A percentile compares a stretch with the other conserved stretches of the same genome.
These are phyloP conservation scores for Protobothrops mucrosquamatus DNA, from an alignment of 2,113 vertebrate genomes.

Conservation along the genomic window DNA sequence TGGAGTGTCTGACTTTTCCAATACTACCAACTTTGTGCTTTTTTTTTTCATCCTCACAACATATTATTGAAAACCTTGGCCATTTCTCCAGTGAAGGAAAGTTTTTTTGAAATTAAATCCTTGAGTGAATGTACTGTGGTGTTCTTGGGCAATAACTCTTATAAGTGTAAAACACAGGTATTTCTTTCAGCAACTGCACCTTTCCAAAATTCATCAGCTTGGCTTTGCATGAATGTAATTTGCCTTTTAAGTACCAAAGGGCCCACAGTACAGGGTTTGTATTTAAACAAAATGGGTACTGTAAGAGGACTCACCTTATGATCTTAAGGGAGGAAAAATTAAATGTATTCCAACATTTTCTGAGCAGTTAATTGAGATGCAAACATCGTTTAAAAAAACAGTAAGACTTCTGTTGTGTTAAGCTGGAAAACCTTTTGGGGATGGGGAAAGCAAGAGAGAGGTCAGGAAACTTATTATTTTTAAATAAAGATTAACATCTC, in stretches of 20 bases:
- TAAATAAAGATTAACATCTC: constrained; percentile 22
- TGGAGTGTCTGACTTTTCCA: constrained; percentile 14
- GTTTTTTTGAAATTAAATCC: constrained; percentile 54
- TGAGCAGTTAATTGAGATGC: constrained; percentile 57
- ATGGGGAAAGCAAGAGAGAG: not conserved
- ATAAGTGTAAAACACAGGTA: constrained; percentile 65
- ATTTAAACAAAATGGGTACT: constrained; percentile 72
- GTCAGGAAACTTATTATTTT: constrained; percentile 39
- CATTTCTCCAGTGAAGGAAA: constrained; percentile 52
- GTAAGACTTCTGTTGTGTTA: constrained; percentile 46
- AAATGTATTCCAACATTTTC: constrained; percentile 68
- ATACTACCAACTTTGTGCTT: constrained; percentile 45
- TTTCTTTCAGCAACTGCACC: constrained; percentile 66
- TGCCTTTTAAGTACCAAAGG: constrained; percentile 68
- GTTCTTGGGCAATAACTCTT: constrained; percentile 55
- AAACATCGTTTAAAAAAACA: constrained; percentile 48
- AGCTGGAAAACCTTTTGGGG: constrained; percentile 32
- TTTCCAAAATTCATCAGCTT: constrained; percentile 72
- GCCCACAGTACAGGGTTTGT: constrained; percentile 72
- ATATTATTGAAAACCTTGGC: constrained; percentile 49
- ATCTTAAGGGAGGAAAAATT: constrained; percentile 24
- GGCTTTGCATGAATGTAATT: constrained; percentile 67
- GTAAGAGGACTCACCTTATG: constrained; percentile 64
- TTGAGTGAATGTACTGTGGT: constrained; percentile 55
- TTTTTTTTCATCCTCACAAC: constrained; percentile 31